phyloP scores from a whole-genome alignment of 2,113 vertebrate species.

The Lophotis ruficrista region DNA sequence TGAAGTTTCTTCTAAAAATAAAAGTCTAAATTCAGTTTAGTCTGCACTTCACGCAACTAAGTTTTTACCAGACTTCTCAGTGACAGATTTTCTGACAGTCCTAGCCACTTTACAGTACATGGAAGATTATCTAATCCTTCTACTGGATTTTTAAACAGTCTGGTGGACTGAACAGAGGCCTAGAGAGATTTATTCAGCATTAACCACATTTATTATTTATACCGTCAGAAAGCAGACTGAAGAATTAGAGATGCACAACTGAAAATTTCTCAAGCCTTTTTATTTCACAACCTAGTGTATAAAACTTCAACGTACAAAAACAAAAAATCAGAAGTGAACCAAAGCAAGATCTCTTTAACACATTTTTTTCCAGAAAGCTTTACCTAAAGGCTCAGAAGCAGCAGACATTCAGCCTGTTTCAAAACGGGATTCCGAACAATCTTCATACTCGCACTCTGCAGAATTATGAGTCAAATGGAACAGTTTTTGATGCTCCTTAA shows the following conservation, averaged over 20 bases:
- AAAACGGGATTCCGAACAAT: not conserved
- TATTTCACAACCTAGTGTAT: constrained; percentile 59
- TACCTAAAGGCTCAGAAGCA: constrained; percentile 61
- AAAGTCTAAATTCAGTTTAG: not conserved
- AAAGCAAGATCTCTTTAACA: constrained; percentile 10
- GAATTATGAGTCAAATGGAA: not conserved
- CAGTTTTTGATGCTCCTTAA: not conserved
- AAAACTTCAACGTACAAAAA: constrained; percentile 63
- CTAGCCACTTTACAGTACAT: not conserved
- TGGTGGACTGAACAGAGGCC: not conserved
- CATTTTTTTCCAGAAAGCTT: not conserved
- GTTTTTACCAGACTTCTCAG: not conserved
- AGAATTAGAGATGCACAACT: constrained; percentile 8
- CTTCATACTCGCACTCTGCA: not conserved
- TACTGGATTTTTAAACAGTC: not conserved
- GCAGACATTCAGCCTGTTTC: constrained; percentile 33
- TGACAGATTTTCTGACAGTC: not conserved
- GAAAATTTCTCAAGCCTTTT: constrained; percentile 27
- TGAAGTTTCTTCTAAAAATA: not conserved
- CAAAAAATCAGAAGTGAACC: not conserved
- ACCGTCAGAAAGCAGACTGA: not conserved
- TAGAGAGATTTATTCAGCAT: not conserved
- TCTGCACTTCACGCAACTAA: not conserved
- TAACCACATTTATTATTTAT: not conserved
- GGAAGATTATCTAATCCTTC: not conserved